These are phyloP conservation scores for Drosophila nasuta DNA, from an alignment of 1,140 invertebrate genomes.

Conservation along the genomic window DNA sequence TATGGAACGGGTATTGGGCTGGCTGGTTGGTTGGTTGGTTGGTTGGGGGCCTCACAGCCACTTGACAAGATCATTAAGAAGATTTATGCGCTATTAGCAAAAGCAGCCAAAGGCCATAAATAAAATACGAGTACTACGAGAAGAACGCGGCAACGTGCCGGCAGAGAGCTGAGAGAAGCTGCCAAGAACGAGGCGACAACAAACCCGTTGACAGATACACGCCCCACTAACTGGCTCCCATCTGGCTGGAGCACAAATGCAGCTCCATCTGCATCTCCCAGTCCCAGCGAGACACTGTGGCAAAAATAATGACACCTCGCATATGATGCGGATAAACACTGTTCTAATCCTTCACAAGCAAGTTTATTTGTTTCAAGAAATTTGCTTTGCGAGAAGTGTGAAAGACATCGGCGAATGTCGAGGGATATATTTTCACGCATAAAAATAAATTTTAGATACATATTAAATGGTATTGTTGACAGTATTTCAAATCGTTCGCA, in stretches of 20 bases:
- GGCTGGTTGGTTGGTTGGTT: constrained; percentile 2
- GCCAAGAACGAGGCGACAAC: constrained; percentile 53
- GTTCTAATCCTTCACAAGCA: background rate
- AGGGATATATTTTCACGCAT: background rate
- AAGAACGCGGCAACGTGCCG: constrained; percentile 27
- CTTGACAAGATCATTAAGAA: constrained; percentile 84
- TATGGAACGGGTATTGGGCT: constrained; percentile 11
- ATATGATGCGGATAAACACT: constrained; percentile 9
- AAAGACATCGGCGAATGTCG: background rate
- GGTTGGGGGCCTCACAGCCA: constrained; percentile 51
- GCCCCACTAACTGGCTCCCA: constrained; percentile 52
- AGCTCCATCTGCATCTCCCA: constrained; percentile 1
- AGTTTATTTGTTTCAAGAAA: background rate
- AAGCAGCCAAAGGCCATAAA: constrained; percentile 76
- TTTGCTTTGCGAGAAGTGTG: constrained; percentile 1
- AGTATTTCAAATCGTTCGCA: background rate
- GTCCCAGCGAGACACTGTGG: constrained; percentile 22
- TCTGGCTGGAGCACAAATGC: constrained; percentile 23
- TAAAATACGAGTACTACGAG: constrained; percentile 53
- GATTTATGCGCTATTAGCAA: constrained; percentile 83
- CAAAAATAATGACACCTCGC: constrained; percentile 32
- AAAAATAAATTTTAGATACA: background rate
- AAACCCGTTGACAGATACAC: constrained; percentile 70
- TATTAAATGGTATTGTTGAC: constrained; percentile 1
- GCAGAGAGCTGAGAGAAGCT: constrained; percentile 24